These are phyloP conservation scores for Hedychridium roseum DNA, from an alignment of 2,888 invertebrate genomes.

Conservation along the genomic window DNA sequence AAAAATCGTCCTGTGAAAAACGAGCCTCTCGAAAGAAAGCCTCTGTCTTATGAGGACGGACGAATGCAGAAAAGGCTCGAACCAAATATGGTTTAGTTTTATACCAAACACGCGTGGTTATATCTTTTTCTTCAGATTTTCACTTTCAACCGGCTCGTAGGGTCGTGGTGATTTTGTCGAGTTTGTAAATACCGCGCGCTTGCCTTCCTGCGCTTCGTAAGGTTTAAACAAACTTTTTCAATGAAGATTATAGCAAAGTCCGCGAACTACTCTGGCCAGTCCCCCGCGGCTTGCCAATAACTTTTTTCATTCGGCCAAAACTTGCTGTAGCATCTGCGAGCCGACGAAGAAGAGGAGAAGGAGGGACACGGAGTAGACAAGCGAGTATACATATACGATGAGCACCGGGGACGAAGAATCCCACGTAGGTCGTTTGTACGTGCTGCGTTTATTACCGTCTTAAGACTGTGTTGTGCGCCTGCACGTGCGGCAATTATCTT, in stretches of 20 bases:
- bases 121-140: no score
- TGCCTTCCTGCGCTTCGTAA: constrained; percentile 32
- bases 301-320: constrained; percentile 58
- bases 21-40: constrained; percentile 35
- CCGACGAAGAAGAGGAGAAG: constrained; percentile 24
- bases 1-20: constrained; percentile 43
- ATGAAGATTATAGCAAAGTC: constrained; percentile 61
- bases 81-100: no score
- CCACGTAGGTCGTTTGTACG: constrained; percentile 21
- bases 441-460: constrained; percentile 40
- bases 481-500: constrained; percentile 26
- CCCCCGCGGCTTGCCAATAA: constrained; percentile 52
- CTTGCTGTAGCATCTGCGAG: constrained; percentile 41
- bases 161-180: no score
- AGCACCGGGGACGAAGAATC: constrained; percentile 35
- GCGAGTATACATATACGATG: constrained; percentile 11
- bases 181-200: no score
- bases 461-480: constrained; percentile 29
- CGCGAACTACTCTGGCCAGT: constrained; percentile 55
- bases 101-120: no score
- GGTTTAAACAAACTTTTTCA: constrained; percentile 59
- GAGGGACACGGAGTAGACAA: constrained; percentile 8
- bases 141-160: no score
- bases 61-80: no score
- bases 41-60: no score